Evolutionary conservation across 2,888 invertebrate genomes (phyloP), one percentile per base, ranked within the genome.

Genomic region (Meteorus colon): DNA sequence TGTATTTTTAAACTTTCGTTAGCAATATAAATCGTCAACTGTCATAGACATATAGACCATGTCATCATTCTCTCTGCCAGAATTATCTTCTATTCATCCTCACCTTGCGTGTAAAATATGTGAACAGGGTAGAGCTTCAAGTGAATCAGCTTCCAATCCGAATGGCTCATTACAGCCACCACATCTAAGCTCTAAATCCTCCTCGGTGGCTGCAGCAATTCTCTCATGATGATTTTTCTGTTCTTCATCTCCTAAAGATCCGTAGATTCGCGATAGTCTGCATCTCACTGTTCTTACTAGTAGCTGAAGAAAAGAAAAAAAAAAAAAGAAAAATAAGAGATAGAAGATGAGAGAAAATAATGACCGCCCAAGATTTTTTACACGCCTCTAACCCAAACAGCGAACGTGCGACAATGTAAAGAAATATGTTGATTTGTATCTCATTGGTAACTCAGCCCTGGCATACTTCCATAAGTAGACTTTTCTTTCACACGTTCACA

Each of bases 51-150:
- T 4, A 34, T 34, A 34, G 34, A 34, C 8, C 8, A 8, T 6
- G 34, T 34, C 34, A 34, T 34, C 8, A 34, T 34, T 34, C 34
- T 8, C 34, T 48, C n/a, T 14, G 45, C 45, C 1, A 45, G 12
- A 45, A 14, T 14, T 45, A 45, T 48, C 16, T 48, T 5, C 6
- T 27, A 45, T 62, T 45, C 34, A 55, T 14, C 45, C 76, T 80
- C 88, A 95, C 96, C 95, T 94, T 62, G 95, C 94, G 86, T 97
- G 97, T 67, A 96, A 92, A 81, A 97, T 96, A 87, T 97, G 97
- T 3, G 96, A 94, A 90, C 97, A 97, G 2, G 96, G 96, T 81
- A 97, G 90, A 19, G 95, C 95, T 82, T 96, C 96, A 62, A 97
- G 91, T 19, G 93, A 93, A 83, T 94, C 94, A 0, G 94, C 93